Evolutionary conservation across 2,888 invertebrate genomes (phyloP), one percentile per base, ranked within the genome.

Genomic region (Polia nebulosa): DNA sequence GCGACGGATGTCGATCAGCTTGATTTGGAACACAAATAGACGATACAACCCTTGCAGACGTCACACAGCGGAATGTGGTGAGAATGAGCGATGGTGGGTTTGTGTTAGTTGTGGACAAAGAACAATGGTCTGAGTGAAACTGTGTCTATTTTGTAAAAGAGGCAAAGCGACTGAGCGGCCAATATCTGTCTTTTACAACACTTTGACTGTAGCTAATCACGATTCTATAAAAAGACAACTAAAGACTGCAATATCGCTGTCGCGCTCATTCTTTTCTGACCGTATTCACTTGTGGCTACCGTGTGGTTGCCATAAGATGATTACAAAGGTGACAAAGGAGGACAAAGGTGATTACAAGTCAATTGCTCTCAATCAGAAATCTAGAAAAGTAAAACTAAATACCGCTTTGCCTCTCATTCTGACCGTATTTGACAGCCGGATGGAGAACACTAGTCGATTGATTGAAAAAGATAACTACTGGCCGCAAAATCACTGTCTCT

Each of bases 11-110:
- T 32, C 78, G 47, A 75, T 76, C 51, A 72, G 7, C n/a, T 32
- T 9, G 57, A 60, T 71, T 71, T 51, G 76, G 61, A 77, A 64
- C 47, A 75, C 56, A 72, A 39, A 77, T 59, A 58, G 45, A 77
- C 47, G 47, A 58, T 17, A 71, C 74, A 55, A 65, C 71, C 66
- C 66, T 74, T 39, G 57, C 52, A 41, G 68, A 72, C 76, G 75
- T 75, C 68, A 72, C 72, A 75, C 39, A 45, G 57, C 52, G 61
- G 45, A 44, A 58, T 64, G 60, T 47, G 56, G 27, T 62, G 45
- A 44, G 34, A 36, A 78, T 72, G 56, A 69, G 64, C 36, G 66
- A 65, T 61, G 51, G 47, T 34, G 75, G 63, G 62, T 52, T 52
- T 32, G 32, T 32, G 52, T 52, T 52, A 52, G 52, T 52, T 20